Percentiles rank a stretch among this genome's conserved stretches.
Conservation (phyloP, 2,888 invertebrate genomes). For the Sphaeridia pumilis region DNA sequence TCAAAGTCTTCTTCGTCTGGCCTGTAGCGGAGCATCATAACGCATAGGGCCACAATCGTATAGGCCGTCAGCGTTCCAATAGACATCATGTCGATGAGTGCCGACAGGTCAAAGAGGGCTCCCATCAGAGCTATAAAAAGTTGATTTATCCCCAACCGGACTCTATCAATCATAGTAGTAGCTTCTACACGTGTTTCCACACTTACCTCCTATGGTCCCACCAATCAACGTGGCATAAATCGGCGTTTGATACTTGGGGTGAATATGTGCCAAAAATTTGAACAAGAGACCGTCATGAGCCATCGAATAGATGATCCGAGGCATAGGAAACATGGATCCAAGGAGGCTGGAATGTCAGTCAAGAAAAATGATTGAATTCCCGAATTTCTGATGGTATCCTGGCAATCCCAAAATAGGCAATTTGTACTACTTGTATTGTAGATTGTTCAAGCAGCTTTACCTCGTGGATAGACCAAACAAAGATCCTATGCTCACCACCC, state of each 20-base stretch:
- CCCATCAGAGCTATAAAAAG: slow-evolving; percentile 61
- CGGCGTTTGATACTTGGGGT: slow-evolving; percentile 64
- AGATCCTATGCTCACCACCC: slow-evolving; percentile 45
- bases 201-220: slow-evolving; percentile 57
- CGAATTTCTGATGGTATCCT: background rate
- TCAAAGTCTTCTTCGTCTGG: background rate
- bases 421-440: no score
- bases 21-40: slow-evolving; percentile 60
- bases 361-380: background rate
- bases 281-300: slow-evolving; percentile 76
- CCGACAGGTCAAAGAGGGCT: slow-evolving; percentile 73
- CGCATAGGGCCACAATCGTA: slow-evolving; percentile 81
- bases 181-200: background rate
- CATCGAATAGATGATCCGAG: slow-evolving; percentile 82
- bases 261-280: slow-evolving; percentile 54
- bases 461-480: slow-evolving; percentile 45
- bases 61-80: slow-evolving; percentile 83
- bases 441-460: no score
- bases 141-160: background rate
- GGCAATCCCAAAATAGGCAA: no score
- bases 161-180: background rate
- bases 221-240: slow-evolving; percentile 60
- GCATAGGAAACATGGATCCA: slow-evolving; percentile 79
- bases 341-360: slow-evolving; percentile 48
- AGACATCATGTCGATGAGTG: slow-evolving; percentile 93